These are phyloP conservation scores for Rhopilema esculentum DNA, from an alignment of 30 jellyfish, hydroid and myxozoan species.

Conservation along the genomic window DNA sequence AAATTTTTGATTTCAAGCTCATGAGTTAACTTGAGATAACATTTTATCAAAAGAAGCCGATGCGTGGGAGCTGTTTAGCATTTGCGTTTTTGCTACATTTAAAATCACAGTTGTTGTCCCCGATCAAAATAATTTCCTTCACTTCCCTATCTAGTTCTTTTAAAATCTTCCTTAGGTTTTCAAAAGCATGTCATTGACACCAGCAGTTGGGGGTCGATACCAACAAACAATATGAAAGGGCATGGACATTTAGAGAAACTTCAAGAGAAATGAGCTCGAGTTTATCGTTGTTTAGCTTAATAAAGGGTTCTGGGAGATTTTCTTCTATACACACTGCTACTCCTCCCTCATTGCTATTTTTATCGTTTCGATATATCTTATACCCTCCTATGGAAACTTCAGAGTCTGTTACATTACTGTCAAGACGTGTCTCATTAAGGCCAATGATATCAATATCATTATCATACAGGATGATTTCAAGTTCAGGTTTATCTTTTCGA, in stretches of 20 bases:
- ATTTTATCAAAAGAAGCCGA: neutral
- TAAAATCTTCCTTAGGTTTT: neutral
- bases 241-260: no score
- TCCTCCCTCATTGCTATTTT: neutral
- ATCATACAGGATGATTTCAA: no score
- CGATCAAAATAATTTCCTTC: slow-evolving; percentile 33
- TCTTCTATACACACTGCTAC: neutral
- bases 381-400: slow-evolving; percentile 7
- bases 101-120: slow-evolving; percentile 48
- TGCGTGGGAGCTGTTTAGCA: neutral
- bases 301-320: slow-evolving; percentile 41
- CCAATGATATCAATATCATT: no score
- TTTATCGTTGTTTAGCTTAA: no score
- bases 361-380: slow-evolving; percentile 4
- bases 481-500: no score
- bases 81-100: neutral
- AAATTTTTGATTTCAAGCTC: slow-evolving; percentile 21
- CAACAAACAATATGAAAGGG: no score
- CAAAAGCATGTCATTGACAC: no score
- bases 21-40: no score
- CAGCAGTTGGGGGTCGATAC: no score
- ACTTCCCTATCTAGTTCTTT: slow-evolving; percentile 1
- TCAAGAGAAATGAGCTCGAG: no score
- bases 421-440: no score
- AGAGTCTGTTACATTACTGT: no score